phyloP scores from a whole-genome alignment of 92 coral and sea anemone genomes.

The Galaxea fascicularis region DNA sequence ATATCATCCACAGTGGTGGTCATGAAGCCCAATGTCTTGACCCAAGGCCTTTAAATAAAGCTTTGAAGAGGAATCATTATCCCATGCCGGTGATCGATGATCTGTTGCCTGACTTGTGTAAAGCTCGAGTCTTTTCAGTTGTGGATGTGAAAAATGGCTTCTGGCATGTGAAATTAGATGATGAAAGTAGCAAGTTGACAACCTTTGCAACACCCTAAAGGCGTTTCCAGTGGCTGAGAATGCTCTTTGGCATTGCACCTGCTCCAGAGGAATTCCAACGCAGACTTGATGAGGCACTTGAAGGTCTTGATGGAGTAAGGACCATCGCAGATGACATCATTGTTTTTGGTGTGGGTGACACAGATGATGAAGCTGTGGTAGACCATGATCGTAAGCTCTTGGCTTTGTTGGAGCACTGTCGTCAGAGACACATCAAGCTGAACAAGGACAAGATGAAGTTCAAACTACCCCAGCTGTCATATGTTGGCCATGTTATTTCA shows the following conservation, averaged over 20 bases:
- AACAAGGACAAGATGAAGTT: constrained; percentile 58
- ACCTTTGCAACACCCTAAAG: no score
- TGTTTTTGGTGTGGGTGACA: no score
- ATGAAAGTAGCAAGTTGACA: constrained; percentile 48
- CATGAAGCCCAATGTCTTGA: neutral
- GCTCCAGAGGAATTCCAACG: constrained; percentile 62
- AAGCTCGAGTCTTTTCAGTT: constrained; percentile 62
- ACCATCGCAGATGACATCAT: no score
- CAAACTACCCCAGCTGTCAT: constrained; percentile 46
- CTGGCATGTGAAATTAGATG: constrained; percentile 66
- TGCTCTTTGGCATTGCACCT: constrained; percentile 65
- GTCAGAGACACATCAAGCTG: constrained; percentile 39
- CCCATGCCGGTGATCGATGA: constrained; percentile 48
- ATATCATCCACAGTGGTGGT: constrained; percentile 4
- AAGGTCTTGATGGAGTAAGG: no score
- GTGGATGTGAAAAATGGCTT: no score
- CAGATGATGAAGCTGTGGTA: constrained; percentile 31
- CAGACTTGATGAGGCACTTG: no score
- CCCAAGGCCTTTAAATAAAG: no score
- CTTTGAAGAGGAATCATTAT: no score
- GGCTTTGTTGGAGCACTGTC: constrained; percentile 46
- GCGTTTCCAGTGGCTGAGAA: constrained; percentile 37
- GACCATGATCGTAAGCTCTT: no score
- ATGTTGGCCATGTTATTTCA: constrained; percentile 44
- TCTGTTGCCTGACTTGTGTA: constrained; percentile 51